Base-by-base conservation (phyloP, 2,113 vertebrate species). In the Oncorhynchus mykiss region DNA sequence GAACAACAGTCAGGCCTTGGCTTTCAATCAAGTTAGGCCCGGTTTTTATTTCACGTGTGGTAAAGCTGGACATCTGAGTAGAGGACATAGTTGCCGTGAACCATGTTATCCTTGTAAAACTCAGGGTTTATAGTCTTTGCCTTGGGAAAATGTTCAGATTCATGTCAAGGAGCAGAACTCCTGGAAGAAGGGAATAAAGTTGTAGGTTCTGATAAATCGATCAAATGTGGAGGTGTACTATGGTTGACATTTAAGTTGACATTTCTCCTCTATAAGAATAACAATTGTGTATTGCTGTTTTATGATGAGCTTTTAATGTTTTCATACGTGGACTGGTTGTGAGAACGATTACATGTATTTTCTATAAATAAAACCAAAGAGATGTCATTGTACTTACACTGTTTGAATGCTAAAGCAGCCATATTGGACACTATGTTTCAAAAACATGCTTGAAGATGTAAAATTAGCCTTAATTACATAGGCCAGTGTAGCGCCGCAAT, bases 81-180 rank as follows among this genome's bases (percentile, higher is more conserved):
- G 82, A 90, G 80, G 82, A 85, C 86, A 86, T 77, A 82, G 78
- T 87, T 87, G 79, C 86, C 22, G 25, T 89, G 86, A 92, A 87
- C 83, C 81, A 31, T 87, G 76, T 88, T 73, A 84, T 87, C 78
- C 86, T 86, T 87, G 82, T 90, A 88, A 90, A 91, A 87, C 70
- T 70, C 72, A 12, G 31, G 74, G 74, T 88, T 75, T 87, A 82
- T 85, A 79, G 78, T 89, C 77, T 85, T 82, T 77, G 77, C 80
- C 74, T 79, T 81, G 78, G 71, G 78, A 85, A 70, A 68, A 74
- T 74, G 70, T 86, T 82, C 51, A 16, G 51, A 18, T 54, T 83
- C 69, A 81, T 76, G 86, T 81, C 79, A 84, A 54, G 31, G 31
- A 62, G 31, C 68, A 78, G 66, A 60, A 77, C 67, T 83, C 70